Conservation (phyloP, 2,888 invertebrate genomes). For the Apodemia zela region DNA sequence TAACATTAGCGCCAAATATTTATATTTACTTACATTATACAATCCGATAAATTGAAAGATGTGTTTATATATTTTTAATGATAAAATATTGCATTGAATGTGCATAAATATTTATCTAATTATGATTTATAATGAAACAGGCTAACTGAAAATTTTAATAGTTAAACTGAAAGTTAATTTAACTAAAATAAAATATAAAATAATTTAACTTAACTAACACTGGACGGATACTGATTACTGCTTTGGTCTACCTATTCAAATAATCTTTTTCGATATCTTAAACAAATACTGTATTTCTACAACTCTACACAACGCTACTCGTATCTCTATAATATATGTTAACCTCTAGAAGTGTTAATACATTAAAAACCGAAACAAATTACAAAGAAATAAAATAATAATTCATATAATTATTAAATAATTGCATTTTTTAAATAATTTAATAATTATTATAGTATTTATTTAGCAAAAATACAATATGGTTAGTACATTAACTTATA, state of each 20-base stretch:
- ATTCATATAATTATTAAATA: neutral
- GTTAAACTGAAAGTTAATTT: slow-evolving; percentile 4
- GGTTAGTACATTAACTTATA: slow-evolving; percentile 18
- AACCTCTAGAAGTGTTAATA: neutral
- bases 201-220: slow-evolving; percentile 60
- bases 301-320: neutral
- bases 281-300: slow-evolving; percentile 2
- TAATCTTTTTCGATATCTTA: neutral
- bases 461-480: slow-evolving; percentile 11
- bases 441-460: neutral
- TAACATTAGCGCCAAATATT: slow-evolving; percentile 73
- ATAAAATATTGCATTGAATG: neutral
- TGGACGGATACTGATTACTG: slow-evolving; percentile 81
- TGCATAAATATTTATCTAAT: neutral
- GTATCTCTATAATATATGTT: neutral
- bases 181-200: slow-evolving; percentile 23
- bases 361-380: neutral
- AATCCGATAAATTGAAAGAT: slow-evolving; percentile 1
- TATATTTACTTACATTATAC: slow-evolving; percentile 30
- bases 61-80: neutral
- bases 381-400: neutral
- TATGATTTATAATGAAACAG: neutral
- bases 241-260: slow-evolving; percentile 62
- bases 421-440: neutral
- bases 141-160: neutral